phyloP scores from a whole-genome alignment of 2,113 vertebrate species.

The Platysternon megacephalum region DNA sequence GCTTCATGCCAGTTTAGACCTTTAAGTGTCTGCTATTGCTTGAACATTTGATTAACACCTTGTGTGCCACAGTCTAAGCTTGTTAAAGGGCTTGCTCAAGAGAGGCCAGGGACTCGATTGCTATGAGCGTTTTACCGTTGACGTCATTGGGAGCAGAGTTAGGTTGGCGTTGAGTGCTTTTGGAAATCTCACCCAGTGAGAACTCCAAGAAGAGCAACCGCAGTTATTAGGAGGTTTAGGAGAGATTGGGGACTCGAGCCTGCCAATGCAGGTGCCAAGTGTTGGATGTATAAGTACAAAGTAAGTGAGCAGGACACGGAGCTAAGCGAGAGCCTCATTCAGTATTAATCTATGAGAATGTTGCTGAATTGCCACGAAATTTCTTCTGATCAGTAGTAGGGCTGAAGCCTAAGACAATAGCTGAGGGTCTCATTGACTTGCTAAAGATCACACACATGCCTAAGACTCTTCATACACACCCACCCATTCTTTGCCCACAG shows the following conservation, averaged over 20 bases:
- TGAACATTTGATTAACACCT: fast-evolving
- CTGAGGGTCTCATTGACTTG: fast-evolving
- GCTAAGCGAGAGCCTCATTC: background rate
- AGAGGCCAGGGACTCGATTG: background rate
- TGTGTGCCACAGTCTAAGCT: fast-evolving
- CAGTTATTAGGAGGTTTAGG: background rate
- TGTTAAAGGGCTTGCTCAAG: background rate
- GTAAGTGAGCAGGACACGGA: background rate
- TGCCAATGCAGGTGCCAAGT: background rate
- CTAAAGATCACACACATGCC: fast-evolving
- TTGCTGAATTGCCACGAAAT: background rate
- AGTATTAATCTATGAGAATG: background rate
- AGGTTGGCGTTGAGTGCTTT: background rate
- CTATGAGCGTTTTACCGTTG: fast-evolving
- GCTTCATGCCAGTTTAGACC: background rate
- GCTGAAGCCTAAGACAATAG: background rate
- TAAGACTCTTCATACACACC: background rate
- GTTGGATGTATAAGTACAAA: background rate
- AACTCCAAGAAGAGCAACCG: background rate
- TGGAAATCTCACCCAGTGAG: background rate
- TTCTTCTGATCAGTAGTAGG: fast-evolving
- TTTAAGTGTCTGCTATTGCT: background rate
- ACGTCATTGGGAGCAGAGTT: background rate
- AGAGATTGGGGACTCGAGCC: background rate
- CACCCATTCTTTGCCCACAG: background rate